Evolutionary conservation across 2,113 vertebrate species (phyloP), one percentile per base, ranked within the genome.

Genomic region (Muscicapa adusta): DNA sequence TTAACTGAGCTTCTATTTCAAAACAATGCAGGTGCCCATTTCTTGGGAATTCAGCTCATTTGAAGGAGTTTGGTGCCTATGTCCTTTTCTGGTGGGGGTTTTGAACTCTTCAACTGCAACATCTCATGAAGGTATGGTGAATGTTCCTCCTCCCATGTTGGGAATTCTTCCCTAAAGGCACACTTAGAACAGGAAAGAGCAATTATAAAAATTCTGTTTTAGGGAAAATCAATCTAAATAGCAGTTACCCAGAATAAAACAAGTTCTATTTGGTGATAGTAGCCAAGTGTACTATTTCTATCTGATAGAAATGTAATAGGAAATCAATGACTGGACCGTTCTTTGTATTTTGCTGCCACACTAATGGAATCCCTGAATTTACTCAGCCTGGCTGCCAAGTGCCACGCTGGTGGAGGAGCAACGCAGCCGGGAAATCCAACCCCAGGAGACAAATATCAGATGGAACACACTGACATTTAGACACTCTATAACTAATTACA

Each of bases 211-310:
- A 63, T 56, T 70, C 50, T 96, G n/a, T 86, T 94, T 94, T 71
- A 90, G 82, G 60, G 43, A 80, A 88, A 90, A 91, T 94, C 93
- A 91, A 88, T 96, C 63, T 78, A 83, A 83, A 71, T 88, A 84
- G 31, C 43, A 70, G 57, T 65, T 95, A 47, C 61, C 25, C 56
- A 83, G 93, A 80, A 83, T 90, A 77, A 91, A 91, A 63, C 31
- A 91, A 82, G 45, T 75, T 91, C 45, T 75, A 33, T 60, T 77
- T 58, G 42, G 62, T 95, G 50, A 71, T 73, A 79, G 73, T 82
- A 88, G 66, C 87, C 54, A 79, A 92, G 43, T 51, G 78, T 62
- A 74, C 81, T 82, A 48, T 91, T 79, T 79, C 80, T 51, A 38
- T 89, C 74, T 38, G 51, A 88, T 95, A 67, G 78, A 95, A 94